These are phyloP conservation scores for Caenorhabditis zanzibari DNA, from an alignment of 2,888 invertebrate species.

Conservation along the genomic window DNA sequence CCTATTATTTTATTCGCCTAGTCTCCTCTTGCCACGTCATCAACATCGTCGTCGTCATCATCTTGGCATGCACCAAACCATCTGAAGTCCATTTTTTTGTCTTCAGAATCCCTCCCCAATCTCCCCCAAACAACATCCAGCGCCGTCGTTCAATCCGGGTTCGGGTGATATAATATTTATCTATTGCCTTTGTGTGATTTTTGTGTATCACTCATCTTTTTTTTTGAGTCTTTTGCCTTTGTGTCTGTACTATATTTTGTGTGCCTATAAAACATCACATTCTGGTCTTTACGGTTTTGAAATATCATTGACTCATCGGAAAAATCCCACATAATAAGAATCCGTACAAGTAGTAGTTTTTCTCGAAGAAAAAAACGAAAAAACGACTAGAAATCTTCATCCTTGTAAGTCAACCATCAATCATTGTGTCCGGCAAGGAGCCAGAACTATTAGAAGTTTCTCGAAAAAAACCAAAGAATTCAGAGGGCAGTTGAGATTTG, in stretches of 20 bases:
- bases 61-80: conserved; percentile 36
- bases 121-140: conserved; percentile 24
- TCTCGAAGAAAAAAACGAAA: neutral
- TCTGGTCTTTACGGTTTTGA: conserved; percentile 34
- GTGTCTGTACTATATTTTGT: conserved; percentile 58
- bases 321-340: too few relatives aligned
- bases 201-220: conserved; percentile 6
- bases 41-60: conserved; percentile 2
- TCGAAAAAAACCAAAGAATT: too few relatives aligned
- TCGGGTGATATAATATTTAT: conserved; percentile 66
- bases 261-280: conserved; percentile 61
- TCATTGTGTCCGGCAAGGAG: conserved; percentile 29
- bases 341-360: too few relatives aligned
- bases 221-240: neutral
- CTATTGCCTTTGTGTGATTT: conserved; percentile 42
- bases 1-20: conserved; percentile 27
- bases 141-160: conserved; percentile 62
- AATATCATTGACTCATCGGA: too few relatives aligned
- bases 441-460: neutral
- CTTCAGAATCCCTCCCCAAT: neutral
- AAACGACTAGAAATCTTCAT: neutral
- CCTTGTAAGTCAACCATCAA: conserved; percentile 30
- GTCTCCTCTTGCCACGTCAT: conserved; percentile 49
- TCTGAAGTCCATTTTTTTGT: conserved; percentile 33
- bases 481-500: too few relatives aligned